Percentiles rank a stretch among this genome's conserved stretches.
These are phyloP conservation scores for Scylla paramamosain DNA, from an alignment of 1,140 invertebrate genomes.

Conservation along the genomic window DNA sequence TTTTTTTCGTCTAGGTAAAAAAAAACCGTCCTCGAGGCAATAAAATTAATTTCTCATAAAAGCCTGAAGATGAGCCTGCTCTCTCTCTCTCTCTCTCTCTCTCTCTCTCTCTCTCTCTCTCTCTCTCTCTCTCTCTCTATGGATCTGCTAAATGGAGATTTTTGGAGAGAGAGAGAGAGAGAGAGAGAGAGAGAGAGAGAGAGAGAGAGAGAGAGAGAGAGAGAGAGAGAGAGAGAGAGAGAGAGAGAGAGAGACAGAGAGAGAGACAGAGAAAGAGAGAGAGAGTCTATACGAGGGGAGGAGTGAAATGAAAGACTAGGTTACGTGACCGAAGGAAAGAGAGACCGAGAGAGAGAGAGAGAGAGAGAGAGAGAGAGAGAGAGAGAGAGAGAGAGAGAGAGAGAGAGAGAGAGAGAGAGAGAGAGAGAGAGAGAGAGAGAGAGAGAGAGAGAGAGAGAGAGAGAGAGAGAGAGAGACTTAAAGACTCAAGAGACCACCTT, in stretches of 20 bases:
- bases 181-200: background rate
- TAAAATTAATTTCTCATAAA: constrained; percentile 25
- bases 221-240: constrained; percentile 1
- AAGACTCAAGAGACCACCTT: background rate
- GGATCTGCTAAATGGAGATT: background rate
- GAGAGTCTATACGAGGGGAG: background rate
- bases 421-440: background rate
- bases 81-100: background rate
- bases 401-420: background rate
- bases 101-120: background rate
- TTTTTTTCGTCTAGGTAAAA: background rate
- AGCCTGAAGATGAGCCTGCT: background rate
- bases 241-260: background rate
- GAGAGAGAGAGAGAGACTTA: background rate
- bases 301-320: too few relatives aligned
- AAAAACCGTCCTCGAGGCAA: background rate
- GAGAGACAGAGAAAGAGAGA: background rate
- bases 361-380: background rate
- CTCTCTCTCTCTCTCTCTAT: background rate
- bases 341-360: background rate
- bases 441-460: background rate
- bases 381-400: background rate
- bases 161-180: background rate
- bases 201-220: background rate
- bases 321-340: background rate